Evolutionary conservation across 2,888 invertebrate species (phyloP), one percentile per base, ranked within the genome.

Genomic region (Diachrysia chrysitis): DNA sequence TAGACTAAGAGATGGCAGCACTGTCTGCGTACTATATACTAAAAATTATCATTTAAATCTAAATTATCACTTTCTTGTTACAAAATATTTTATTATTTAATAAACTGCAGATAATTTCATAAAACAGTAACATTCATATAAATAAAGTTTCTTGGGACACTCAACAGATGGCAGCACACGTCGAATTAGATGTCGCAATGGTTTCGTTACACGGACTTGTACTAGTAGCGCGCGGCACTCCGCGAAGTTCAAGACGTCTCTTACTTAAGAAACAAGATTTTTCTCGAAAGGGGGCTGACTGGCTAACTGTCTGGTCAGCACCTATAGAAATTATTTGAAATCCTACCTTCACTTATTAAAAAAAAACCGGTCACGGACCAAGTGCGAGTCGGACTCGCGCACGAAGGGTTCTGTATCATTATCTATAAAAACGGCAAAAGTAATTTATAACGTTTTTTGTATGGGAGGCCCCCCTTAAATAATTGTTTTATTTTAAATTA

Each of bases 261-360:
- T 58, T 16, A 21, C 48, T 42, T 9, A 1, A 58, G 58, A 58
- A 37, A 58, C 23, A 58, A 58, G 58, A 58, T 58, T 58, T 58
- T n/a, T 58, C 58, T 23, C 23, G 58, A 58, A 58, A 58, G 58
- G 58, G 58, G 9, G 58, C 23, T 58, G 58, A 58, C 9, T n/a
- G n/a, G 58, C 58, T n/a, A 58, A 58, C 1, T 42, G 58, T 58
- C 58, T n/a, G 58, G 58, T 42, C 42, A 58, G 23, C 42, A 10
- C 58, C 58, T n/a, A 9, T 58, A 42, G 37, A 58, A 42, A 16
- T 4, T 42, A 42, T 37, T 6, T 6, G 3, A 10, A 32, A 32
- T 6, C 9, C 6, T 32, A 1, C 32, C 25, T 25, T 25, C 25
- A 5, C n/a, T 29, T 29, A 9, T 7, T 29, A 25, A 5, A 9